Evolutionary conservation across 2,113 vertebrate genomes (phyloP), one percentile per base, ranked within the genome.

Genomic region (Sapajus apella): DNA sequence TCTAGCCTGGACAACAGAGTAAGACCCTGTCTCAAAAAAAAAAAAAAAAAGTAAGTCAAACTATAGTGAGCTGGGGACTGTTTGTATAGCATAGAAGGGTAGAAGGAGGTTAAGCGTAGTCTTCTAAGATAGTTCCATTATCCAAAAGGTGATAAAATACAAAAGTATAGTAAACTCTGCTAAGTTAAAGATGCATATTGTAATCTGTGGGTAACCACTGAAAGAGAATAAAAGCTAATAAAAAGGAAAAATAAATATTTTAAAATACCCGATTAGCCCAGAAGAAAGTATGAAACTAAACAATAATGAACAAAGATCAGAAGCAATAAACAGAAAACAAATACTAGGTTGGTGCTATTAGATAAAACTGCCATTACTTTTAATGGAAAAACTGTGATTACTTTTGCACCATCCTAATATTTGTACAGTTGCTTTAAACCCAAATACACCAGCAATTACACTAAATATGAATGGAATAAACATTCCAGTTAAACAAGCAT

Each of bases 311-410:
- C 23, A 77, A 79, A 91, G 55, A 61, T 52, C 30, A 87, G 68
- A 93, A 35, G 13, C 18, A 91, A 82, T 40, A 90, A 85, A 73
- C 55, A 90, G 40, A 43, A 90, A 95, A 79, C 43, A 83, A 91
- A 87, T 27, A 52, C 30, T 88, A 64, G 68, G 16, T 52, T 52
- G 52, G 52, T 17, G 52, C 52, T 52, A 17, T 52, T 52, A 52
- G 52, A 16, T 52, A 52, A 52, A 52, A 52, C 52, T 52, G 52
- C 16, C 61, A 64, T 32, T 13, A 64, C 61, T 64, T 64, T 64
- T 64, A 14, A 32, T 64, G 61, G 27, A 64, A 64, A 64, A 64
- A 30, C 27, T 64, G 61, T 27, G 14, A 64, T 32, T 30, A 64
- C 61, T 30, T 64, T 64, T 64, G 61, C 25, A 30, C 11, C 61